Conservation (phyloP, 2,888 invertebrate species). For the Sinhomidia bicolor region DNA sequence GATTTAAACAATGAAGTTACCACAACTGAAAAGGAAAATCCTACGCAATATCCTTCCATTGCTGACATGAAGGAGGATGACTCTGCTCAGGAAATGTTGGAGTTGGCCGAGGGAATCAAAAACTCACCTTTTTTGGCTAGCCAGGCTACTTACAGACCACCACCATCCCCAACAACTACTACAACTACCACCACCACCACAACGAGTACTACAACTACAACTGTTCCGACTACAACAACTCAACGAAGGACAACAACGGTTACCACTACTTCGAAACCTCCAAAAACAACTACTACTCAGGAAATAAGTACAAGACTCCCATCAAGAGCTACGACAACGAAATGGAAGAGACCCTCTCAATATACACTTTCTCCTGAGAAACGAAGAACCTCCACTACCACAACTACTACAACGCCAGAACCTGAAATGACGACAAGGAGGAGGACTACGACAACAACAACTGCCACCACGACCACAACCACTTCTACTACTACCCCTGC, state of each 20-base stretch:
- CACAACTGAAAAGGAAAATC: conserved; percentile 62
- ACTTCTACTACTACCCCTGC: conserved; percentile 81
- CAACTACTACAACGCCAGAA: conserved; percentile 81
- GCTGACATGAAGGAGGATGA: conserved; percentile 57
- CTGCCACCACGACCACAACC: conserved; percentile 79
- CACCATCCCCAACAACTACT: conserved; percentile 55
- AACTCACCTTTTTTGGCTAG: conserved; percentile 47
- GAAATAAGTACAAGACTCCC: conserved; percentile 80
- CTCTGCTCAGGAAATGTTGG: conserved; percentile 63
- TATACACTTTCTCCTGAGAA: conserved; percentile 77
- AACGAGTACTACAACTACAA: conserved; percentile 68
- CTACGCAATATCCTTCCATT: conserved; percentile 6
- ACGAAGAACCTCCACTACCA: conserved; percentile 81
- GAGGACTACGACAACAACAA: conserved; percentile 81
- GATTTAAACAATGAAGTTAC: conserved; percentile 61
- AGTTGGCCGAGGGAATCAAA: conserved; percentile 53
- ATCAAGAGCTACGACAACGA: conserved; percentile 74
- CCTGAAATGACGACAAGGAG: conserved; percentile 80
- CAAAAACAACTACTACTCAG: conserved; percentile 79
- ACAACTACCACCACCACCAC: conserved; percentile 63
- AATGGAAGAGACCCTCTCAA: conserved; percentile 77
- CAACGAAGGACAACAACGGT: conserved; percentile 63
- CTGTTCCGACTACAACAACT: conserved; percentile 71
- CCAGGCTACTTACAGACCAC: conserved; percentile 54
- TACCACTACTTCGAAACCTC: conserved; percentile 77